phyloP scores from a whole-genome alignment of 2,113 vertebrate species.

The Nyctereutes procyonoides region DNA sequence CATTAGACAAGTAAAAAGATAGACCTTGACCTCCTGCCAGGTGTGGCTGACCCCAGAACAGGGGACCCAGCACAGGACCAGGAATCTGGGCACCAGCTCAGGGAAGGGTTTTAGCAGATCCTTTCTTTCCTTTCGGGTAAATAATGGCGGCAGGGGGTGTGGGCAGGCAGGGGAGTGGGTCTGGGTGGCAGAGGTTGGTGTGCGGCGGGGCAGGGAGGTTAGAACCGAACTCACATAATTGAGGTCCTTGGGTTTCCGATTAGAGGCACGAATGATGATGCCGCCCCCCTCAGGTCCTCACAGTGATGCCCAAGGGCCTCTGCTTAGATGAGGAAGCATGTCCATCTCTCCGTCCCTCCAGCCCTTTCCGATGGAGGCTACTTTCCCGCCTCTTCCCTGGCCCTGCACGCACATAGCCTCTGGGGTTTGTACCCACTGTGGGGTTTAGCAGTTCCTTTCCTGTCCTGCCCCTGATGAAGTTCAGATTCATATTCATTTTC shows the following conservation, averaged over 20 bases:
- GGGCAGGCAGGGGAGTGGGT: rapidly evolving
- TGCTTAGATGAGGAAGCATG: not conserved
- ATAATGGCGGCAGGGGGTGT: not conserved
- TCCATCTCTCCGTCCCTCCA: rapidly evolving
- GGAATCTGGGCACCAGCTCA: not conserved
- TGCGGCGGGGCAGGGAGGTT: not conserved
- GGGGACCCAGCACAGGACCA: not conserved
- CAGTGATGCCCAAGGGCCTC: not conserved
- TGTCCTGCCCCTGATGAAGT: not conserved
- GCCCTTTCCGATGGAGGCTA: rapidly evolving
- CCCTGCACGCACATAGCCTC: rapidly evolving
- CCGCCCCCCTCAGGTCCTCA: rapidly evolving
- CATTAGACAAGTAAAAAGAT: not conserved
- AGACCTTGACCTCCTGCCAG: not conserved
- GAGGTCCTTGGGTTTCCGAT: not conserved
- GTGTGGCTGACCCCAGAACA: not conserved
- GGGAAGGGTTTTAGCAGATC: not conserved
- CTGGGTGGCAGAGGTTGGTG: not conserved
- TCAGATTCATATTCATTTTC: not conserved
- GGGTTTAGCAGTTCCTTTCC: not conserved
- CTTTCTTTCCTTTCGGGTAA: not conserved
- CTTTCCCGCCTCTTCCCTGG: not conserved
- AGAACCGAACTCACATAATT: not conserved
- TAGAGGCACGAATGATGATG: rapidly evolving
- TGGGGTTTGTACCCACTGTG: rapidly evolving